Evolutionary conservation across 2,113 vertebrate species (phyloP), one percentile per base, ranked within the genome.

Genomic region (Heteronetta atricapilla): DNA sequence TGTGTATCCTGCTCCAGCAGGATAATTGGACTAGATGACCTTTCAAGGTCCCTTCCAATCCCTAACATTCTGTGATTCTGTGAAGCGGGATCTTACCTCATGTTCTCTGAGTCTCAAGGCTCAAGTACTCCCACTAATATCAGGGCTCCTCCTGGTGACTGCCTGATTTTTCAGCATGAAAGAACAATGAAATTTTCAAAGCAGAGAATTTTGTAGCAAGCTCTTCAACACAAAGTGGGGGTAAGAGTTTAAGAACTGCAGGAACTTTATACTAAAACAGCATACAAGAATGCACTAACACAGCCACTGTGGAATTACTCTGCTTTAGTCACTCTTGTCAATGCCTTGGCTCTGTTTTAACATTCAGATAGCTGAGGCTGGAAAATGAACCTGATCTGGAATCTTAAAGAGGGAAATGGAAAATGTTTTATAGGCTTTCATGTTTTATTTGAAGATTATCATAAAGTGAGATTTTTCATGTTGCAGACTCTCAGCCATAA

Each of bases 391-490:
- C 50, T 26, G 5, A 26, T 94, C 90, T 75, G 94, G 78, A 55
- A 94, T 96, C 55, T 86, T 92, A 93, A 97, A 77, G 10, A 89
- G 59, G 52, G 10, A 89, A 92, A 95, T 66, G 28, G 74, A 96
- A 95, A 91, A 76, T 60, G 63, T 94, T 96, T 96, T 94, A 96
- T 70, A 76, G 68, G 77, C 66, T 95, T 97, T 97, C 77, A 93
- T 21, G 42, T 26, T 94, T 96, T 93, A 96, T 96, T 96, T 97
- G 91, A 96, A 94, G 80, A 97, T 96, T 93, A 96, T 90, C 78
- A 89, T 95, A 94, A 96, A 97, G 70, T 72, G 59, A 92, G 86
- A 91, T 84, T 93, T 96, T 95, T 95, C 64, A 75, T 72, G 90
- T 68, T 89, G 78, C 79, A 84, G 56, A 44, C 23, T 58, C 52